Base-by-base conservation (phyloP, 2,113 vertebrate genomes). In the Morone saxatilis region DNA sequence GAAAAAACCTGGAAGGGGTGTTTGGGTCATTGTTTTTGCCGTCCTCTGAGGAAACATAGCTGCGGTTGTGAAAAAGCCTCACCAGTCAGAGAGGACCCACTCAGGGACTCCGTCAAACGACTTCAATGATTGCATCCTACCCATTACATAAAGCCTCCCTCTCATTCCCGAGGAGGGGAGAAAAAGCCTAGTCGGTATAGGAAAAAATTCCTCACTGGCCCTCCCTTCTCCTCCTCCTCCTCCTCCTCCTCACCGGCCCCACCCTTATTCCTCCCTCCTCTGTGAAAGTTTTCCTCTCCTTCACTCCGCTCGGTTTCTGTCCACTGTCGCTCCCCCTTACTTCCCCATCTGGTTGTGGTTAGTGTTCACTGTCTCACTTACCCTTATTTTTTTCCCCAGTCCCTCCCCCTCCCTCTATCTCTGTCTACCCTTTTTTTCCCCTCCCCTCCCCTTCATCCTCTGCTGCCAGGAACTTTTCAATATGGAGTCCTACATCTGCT, bases 321-420 rank as follows among this genome's bases (percentile, higher is more conserved):
- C 88, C 84, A 84, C 85, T 84, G 76, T 80, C 16, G 65, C 85
- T 79, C 77, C 65, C 71, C 73, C 70, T 68, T 41, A 71, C 77
- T 63, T 81, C 79, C 38, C 74, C 93, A 93, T 94, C 93, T 94
- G 94, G 89, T 91, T 90, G 82, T 91, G 89, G 86, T 94, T 94
- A 94, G 78, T 38, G 22, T 85, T 87, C 65, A 16, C 76, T 76
- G 84, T 86, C 81, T 86, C 80, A 40, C 51, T 78, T 76, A 53
- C 76, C 48, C 59, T 78, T 71, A 68, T 81, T 68, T 74, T 81
- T 68, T 74, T 78, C 45, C 22, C 9, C 40, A 11, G 19, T 41
- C 65, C 7, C 8, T 41, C 48, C 31, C 65, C 59, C 70, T 43
- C 57, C 16, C n/a, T 38, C 25, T 72, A 60, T 62, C 51, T 80